Evolutionary conservation across 2,113 vertebrate species (phyloP).

Genomic region (Pyrgilauda ruficollis): DNA sequence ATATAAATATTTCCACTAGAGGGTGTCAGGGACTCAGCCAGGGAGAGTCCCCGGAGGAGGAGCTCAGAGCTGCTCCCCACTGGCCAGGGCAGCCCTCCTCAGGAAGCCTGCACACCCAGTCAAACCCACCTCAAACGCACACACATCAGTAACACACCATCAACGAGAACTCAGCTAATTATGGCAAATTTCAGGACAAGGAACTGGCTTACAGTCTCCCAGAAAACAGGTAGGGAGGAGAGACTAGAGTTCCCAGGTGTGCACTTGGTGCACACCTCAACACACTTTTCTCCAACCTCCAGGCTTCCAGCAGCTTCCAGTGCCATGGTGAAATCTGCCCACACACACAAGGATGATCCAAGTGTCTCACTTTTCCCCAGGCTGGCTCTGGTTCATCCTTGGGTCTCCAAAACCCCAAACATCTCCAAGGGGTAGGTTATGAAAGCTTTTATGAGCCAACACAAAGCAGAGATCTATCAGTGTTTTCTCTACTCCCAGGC

Average conservation of each 20-base stretch:
- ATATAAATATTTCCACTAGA: slow-evolving; percentile 41
- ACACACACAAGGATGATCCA: fast-evolving
- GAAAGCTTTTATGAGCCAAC: background rate
- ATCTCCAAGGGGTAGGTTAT: background rate
- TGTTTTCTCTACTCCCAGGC: background rate
- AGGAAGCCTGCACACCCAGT: background rate
- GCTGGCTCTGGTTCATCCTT: background rate
- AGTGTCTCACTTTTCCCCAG: background rate
- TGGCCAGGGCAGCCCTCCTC: background rate
- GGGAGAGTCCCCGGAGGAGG: background rate
- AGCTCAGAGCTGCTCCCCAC: background rate
- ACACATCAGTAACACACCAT: fast-evolving
- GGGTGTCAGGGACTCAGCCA: slow-evolving; percentile 28
- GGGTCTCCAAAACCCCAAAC: background rate
- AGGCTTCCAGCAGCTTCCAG: background rate
- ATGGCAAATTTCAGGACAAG: background rate
- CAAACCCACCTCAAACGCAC: background rate
- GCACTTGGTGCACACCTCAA: background rate
- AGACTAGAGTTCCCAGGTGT: background rate
- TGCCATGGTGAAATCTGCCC: background rate
- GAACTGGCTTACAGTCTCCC: background rate
- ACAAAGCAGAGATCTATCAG: background rate
- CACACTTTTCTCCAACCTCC: background rate
- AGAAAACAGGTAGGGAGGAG: background rate
- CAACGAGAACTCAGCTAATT: fast-evolving